These are phyloP conservation scores for Sturmia bella DNA, from an alignment of 2,888 invertebrate species.

Conservation along the genomic window DNA sequence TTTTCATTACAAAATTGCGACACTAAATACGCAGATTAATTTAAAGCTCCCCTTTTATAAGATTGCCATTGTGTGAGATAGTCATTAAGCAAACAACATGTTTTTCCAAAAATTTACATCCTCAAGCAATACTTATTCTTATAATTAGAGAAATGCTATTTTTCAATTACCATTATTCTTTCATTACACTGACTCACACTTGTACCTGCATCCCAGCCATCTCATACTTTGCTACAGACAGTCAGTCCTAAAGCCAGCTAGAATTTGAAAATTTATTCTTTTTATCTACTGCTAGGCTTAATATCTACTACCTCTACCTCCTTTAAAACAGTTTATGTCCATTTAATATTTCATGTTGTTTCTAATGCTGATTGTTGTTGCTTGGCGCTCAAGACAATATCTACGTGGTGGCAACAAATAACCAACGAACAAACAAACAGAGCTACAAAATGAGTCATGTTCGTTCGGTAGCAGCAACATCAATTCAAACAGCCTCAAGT, in stretches of 20 bases:
- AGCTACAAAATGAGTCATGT: slow-evolving; percentile 20
- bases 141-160: slow-evolving; percentile 51
- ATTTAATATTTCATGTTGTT: slow-evolving; percentile 62
- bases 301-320: slow-evolving; percentile 35
- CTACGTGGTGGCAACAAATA: slow-evolving; percentile 44
- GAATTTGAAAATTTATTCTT: slow-evolving; percentile 14
- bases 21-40: too few species aligned
- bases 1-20: too few species aligned
- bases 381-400: slow-evolving; percentile 60
- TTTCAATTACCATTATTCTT: slow-evolving; percentile 67
- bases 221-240: not conserved
- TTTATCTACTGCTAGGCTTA: slow-evolving; percentile 21
- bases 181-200: slow-evolving; percentile 33
- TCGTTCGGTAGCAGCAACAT: slow-evolving; percentile 41
- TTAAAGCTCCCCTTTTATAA: not conserved
- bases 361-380: slow-evolving; percentile 16
- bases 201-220: not conserved
- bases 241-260: slow-evolving; percentile 16
- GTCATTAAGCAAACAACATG: slow-evolving; percentile 64
- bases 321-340: slow-evolving; percentile 60
- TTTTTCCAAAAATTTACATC: slow-evolving; percentile 61
- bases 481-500: slow-evolving; percentile 63
- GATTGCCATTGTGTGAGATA: slow-evolving; percentile 5
- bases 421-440: slow-evolving; percentile 33
- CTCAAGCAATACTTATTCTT: slow-evolving; percentile 59